Evolutionary conservation across 2,797 vertebrate genomes (phyloP), one percentile per base, ranked within the genome.

Genomic region (Champsocephalus esox): DNA sequence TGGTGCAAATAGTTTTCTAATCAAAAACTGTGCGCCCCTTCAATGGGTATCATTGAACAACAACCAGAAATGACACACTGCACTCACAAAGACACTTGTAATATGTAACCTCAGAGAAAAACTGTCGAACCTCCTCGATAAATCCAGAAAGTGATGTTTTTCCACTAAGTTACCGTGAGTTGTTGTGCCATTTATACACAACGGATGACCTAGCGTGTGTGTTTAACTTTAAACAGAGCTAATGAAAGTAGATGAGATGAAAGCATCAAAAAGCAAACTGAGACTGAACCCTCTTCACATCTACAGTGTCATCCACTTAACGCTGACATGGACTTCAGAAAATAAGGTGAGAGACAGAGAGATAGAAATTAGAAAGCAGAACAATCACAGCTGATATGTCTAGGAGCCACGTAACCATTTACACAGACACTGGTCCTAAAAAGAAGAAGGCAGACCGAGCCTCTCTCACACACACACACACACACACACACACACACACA

Each of bases 241-340:
- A 80, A 85, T 80, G 71, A 77, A 79, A 66, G 61, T 56, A 66
- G 61, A 77, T 28, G 46, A 77, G 52, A 83, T 66, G 59, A 84
- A 77, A 80, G 82, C 69, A 46, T 13, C 16, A 52, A 80, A 55
- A 69, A 82, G 75, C 71, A 70, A 59, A 41, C 49, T 14, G 70
- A 72, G 68, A 65, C 48, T 1, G 62, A 55, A 38, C 70, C 67
- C 32, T 75, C 70, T 55, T 75, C 72, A 66, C 64, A 77, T 81
- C 77, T 78, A 76, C 77, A 80, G 48, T 32, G 85, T 73, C 83
- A 68, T 85, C 79, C 69, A 65, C 77, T 80, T 78, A 56, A 46
- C 55, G 74, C 63, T 81, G 77, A 80, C 51, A 16, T 55, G 24
- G 56, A 82, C 76, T 68, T 84, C 28, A 63, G 61, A 80, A 80